Base-by-base conservation (phyloP, 2,888 invertebrate genomes). In the Lithophane semibrunnea region DNA sequence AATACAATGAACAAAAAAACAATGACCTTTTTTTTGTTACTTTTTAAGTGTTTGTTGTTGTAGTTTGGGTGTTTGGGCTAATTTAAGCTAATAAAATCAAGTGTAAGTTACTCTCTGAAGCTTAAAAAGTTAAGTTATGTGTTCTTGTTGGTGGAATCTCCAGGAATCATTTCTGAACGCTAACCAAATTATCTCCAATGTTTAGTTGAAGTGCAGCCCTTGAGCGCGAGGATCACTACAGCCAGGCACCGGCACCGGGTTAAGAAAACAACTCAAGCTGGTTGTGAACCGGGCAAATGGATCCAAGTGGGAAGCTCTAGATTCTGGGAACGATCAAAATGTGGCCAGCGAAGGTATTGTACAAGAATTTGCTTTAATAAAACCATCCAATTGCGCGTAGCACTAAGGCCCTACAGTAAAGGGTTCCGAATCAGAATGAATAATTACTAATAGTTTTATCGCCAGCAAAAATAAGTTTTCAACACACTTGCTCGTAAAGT, bases 261-360 rank as follows among this genome's bases (percentile, higher is more conserved):
- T 9, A 64, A 56, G 18, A 79, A 49, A 29, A 42, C 7, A 16
- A 12, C 10, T 29, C 49, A 13, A 54, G 3, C 12, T 5, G 52
- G 16, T n/a, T 82, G 82, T 52, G 64, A 65, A 13, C 64, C 37
- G 2, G 84, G 71, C 56, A 58, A 61, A 8, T 82, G 79, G 79
- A 5, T 69, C 12, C 54, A 65, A 52, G 44, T 75, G 21, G 75
- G 75, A 18, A 54, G 47, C 60, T 54, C 52, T 37, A 69, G 79
- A 52, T 69, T 72, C 37, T 82, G 82, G 82, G 64, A 65, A 42
- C 67, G 56, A 21, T 4, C 44, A 64, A 2, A 8, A 54, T 82
- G 82, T 54, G n/a, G 2, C 24, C 5, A 37, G 29, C 79, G 79
- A 61, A 79, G 82, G 83, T 74, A 78, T 18, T 47, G 16, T 75